These are phyloP conservation scores for Bucco capensis DNA, from an alignment of 2,113 vertebrate species.

Conservation along the genomic window DNA sequence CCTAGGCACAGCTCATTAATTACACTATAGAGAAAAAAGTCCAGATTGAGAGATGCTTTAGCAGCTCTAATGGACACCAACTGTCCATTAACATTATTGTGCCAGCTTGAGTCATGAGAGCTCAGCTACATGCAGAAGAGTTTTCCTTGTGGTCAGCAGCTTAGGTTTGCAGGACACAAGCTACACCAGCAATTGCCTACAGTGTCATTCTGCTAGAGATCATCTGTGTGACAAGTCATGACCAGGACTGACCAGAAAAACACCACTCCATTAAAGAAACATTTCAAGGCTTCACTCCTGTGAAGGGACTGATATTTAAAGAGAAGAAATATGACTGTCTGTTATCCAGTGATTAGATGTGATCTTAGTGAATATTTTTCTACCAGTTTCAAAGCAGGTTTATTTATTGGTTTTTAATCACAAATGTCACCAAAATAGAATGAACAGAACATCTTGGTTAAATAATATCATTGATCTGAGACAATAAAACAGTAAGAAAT, in stretches of 20 bases:
- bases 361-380: not conserved
- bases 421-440: not conserved
- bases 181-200: not conserved
- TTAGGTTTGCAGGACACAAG: not conserved
- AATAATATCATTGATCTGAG: not conserved
- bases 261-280: not conserved
- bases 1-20: not conserved
- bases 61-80: not conserved
- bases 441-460: not conserved
- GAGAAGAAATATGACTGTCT: not conserved
- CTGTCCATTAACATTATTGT: not conserved
- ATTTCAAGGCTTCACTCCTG: not conserved
- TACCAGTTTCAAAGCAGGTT: not conserved
- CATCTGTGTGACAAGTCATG: not conserved
- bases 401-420: not conserved
- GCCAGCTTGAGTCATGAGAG: not conserved
- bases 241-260: not conserved
- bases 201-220: not conserved
- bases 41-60: not conserved
- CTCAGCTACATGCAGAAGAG: not conserved
- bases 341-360: not conserved
- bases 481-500: not conserved
- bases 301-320: not conserved
- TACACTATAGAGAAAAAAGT: not conserved
- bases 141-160: not conserved